Base-by-base conservation (phyloP, 2,888 invertebrate genomes). In the Drosophila nigricruria region DNA sequence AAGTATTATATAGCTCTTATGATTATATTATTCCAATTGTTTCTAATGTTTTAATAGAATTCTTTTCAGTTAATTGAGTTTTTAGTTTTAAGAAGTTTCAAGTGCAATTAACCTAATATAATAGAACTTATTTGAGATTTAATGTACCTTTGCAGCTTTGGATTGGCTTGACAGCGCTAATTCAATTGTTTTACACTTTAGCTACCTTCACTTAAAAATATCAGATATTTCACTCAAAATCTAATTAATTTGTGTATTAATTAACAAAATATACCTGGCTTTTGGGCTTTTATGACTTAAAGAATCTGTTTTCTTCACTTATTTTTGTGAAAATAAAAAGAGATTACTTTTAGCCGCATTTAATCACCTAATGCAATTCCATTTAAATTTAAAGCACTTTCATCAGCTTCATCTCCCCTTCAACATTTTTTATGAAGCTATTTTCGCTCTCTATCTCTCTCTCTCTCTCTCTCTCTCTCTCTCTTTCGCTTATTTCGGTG, bases 311-410 rank as follows among this genome's bases (percentile, higher is more conserved):
- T 34, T 16, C n/a, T 2, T 10, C 10, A 16, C 4, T 42, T 45
- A 20, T n/a, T 12, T 12, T 23, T 38, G 14, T 16, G 38, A 1
- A 30, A n/a, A n/a, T 10, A 14, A 30, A 30, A 25, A 16, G 23
- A 45, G 50, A 43, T 34, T 49, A 34, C 38, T 49, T 18, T 59
- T 40, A 57, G 43, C 14, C 59, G 45, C 50, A 65, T 62, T 75
- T 75, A 75, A 75, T 75, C 59, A 52, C 43, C 50, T 52, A 75
- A 75, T 75, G 75, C 66, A 70, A 75, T 74, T 70, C 66, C 65
- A 75, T 60, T 56, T 70, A 69, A 62, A 57, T 60, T 62, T 58
- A 16, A 53, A 34, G 52, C 59, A 70, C 56, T 74, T 70, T 61
- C 64, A 50, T 62, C 64, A 43, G 53, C 47, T 43, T 36, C 59